Base-by-base conservation (phyloP, 2,888 invertebrate genomes). In the Gasteruption jaculator region DNA sequence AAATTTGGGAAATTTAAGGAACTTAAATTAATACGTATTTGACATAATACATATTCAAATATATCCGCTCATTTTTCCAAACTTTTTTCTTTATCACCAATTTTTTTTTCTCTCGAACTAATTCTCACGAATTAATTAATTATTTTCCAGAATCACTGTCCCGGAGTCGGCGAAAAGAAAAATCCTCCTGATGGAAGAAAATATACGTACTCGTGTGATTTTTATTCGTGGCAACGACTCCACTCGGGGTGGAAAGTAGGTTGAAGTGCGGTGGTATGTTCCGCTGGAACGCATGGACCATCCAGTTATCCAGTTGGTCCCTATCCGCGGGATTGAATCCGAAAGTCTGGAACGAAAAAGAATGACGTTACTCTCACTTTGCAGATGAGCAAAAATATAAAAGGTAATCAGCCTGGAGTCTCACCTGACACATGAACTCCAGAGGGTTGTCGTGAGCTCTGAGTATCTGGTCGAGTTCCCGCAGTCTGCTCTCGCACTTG, bases 191-290 rank as follows among this genome's bases (percentile, higher is more conserved):
- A n/a, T n/a, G n/a, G n/a, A n/a, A n/a, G n/a, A n/a, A n/a, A n/a
- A n/a, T n/a, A n/a, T n/a, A n/a, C n/a, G n/a, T 31, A 63, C 63
- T 63, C 10, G 58, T 53, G 25, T 58, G 55, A 43, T 56, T 57
- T 54, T 64, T 60, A 21, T 51, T 44, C 22, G 45, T 18, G 10
- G 61, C 56, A 26, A 58, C 47, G 22, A 56, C 50, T 3, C 64
- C 63, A 30, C 56, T 58, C 8, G 69, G 64, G 10, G 63, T 64
- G 35, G 72, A 68, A 3, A 90, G 73, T 19, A 91, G 75, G 70
- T 85, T 86, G 68, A 91, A 90, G 68, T 89, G 84, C 6, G 87
- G 85, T n/a, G 90, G 90, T 57, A 89, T 77, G 68, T 90, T 90
- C 65, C 83, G 83, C 61, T 89, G 87, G 69, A 90, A 89, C 21